Conservation (phyloP, 2,113 vertebrate genomes). For the Bettongia penicillata region DNA sequence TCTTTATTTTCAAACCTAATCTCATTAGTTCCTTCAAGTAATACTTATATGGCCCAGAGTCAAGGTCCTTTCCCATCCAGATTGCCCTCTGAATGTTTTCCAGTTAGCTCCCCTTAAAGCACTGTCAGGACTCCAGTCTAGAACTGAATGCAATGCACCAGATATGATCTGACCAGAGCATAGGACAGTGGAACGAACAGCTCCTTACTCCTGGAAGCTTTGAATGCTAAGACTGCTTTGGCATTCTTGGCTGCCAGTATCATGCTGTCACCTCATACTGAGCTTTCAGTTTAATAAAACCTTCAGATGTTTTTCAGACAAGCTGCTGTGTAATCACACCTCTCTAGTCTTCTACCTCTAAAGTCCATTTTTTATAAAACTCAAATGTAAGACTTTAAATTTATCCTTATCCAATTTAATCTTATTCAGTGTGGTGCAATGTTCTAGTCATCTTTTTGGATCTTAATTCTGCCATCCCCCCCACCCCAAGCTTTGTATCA, state of each 20-base stretch:
- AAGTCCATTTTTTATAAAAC: background rate
- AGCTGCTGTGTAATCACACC: background rate
- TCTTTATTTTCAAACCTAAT: background rate
- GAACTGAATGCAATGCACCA: background rate
- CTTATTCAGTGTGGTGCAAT: background rate
- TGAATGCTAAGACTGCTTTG: background rate
- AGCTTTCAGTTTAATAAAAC: background rate
- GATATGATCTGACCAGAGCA: background rate
- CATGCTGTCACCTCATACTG: background rate
- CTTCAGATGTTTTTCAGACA: background rate
- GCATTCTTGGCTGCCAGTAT: background rate
- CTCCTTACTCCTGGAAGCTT: background rate
- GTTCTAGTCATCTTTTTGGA: background rate
- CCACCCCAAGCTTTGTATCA: background rate
- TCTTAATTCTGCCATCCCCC: background rate
- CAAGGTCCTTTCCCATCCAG: background rate
- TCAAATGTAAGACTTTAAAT: background rate
- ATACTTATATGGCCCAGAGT: background rate
- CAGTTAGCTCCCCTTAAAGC: background rate
- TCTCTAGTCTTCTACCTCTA: background rate
- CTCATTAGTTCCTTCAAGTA: background rate
- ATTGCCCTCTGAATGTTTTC: background rate
- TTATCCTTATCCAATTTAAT: background rate
- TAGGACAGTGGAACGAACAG: background rate
- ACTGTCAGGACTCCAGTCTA: background rate